A percentile compares a stretch with the other conserved stretches of the same genome.
phyloP scores from a whole-genome alignment of 2,888 invertebrate species.

The Drosophila colorata region DNA sequence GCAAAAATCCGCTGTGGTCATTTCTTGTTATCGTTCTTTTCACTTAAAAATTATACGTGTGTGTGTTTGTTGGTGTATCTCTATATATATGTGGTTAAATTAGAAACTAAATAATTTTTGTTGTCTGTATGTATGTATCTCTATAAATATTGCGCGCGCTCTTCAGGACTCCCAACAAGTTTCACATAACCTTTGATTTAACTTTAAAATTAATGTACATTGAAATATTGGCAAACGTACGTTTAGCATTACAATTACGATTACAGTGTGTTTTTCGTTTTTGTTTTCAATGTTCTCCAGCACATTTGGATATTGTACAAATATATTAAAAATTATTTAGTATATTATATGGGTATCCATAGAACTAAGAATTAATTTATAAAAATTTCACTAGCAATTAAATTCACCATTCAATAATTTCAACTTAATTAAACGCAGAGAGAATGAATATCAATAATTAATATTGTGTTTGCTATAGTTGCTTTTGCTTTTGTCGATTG shows the following conservation, averaged over 20 bases:
- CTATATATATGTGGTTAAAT: constrained; percentile 28
- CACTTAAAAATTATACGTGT: constrained; percentile 43
- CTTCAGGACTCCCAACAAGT: constrained; percentile 44
- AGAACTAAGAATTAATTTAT: constrained; percentile 73
- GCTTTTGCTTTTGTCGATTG: constrained; percentile 24
- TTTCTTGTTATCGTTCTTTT: constrained; percentile 36
- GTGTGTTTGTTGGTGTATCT: constrained; percentile 19
- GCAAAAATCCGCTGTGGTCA: constrained; percentile 71
- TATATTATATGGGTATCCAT: constrained; percentile 45
- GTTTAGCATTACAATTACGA: constrained; percentile 45
- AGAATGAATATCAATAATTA: constrained; percentile 64
- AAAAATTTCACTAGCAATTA: constrained; percentile 80
- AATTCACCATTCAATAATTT: constrained; percentile 77
- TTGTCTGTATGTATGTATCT: constrained; percentile 31
- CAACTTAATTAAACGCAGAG: constrained; percentile 63
- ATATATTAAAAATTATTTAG: constrained; percentile 54
- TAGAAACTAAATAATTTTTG: constrained; percentile 74
- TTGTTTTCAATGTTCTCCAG: constrained; percentile 61
- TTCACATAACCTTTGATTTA: constrained; percentile 69
- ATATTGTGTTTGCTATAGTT: constrained; percentile 22
- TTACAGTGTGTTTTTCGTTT: constrained; percentile 29
- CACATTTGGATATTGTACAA: constrained; percentile 67
- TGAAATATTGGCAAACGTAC: constrained; percentile 67
- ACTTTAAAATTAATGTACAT: constrained; percentile 61
- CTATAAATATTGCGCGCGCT: constrained; percentile 63